A percentile compares a stretch with the other conserved stretches of the same genome.
These are phyloP conservation scores for Delichon dasypus DNA, from an alignment of 2,797 vertebrate genomes.

Conservation along the genomic window DNA sequence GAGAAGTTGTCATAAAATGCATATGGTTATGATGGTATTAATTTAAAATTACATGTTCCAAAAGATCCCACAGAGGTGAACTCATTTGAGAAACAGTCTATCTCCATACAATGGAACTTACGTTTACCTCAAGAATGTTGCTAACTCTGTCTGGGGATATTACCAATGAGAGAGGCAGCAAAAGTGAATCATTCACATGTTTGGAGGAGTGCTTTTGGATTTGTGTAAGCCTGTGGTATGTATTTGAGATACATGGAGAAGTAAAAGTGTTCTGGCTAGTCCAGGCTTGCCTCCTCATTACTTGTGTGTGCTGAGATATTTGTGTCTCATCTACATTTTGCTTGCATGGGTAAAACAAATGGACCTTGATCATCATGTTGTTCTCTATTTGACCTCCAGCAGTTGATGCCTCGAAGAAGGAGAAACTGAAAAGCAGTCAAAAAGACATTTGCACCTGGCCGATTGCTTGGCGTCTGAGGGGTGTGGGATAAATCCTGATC, in stretches of 20 bases:
- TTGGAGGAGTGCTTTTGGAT: background rate
- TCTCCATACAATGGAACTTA: background rate
- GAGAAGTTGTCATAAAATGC: background rate
- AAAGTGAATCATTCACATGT: background rate
- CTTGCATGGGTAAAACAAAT: background rate
- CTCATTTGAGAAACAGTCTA: background rate
- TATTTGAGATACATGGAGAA: background rate
- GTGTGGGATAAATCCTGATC: background rate
- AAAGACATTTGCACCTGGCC: background rate
- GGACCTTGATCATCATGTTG: background rate
- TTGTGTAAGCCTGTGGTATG: background rate
- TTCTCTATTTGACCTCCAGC: background rate
- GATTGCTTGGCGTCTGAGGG: background rate
- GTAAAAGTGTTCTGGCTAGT: background rate
- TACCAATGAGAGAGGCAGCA: background rate
- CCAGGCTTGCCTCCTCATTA: background rate
- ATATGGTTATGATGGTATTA: background rate
- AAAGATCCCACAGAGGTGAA: background rate
- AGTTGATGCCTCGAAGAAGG: background rate
- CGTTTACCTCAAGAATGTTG: background rate
- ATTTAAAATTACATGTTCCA: slow-evolving; percentile 7
- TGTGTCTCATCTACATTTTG: background rate
- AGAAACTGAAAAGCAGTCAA: background rate
- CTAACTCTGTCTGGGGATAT: background rate
- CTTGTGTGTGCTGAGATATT: background rate